These are phyloP conservation scores for Phaenicophaeus curvirostris DNA, from an alignment of 2,797 vertebrate species.

Conservation along the genomic window DNA sequence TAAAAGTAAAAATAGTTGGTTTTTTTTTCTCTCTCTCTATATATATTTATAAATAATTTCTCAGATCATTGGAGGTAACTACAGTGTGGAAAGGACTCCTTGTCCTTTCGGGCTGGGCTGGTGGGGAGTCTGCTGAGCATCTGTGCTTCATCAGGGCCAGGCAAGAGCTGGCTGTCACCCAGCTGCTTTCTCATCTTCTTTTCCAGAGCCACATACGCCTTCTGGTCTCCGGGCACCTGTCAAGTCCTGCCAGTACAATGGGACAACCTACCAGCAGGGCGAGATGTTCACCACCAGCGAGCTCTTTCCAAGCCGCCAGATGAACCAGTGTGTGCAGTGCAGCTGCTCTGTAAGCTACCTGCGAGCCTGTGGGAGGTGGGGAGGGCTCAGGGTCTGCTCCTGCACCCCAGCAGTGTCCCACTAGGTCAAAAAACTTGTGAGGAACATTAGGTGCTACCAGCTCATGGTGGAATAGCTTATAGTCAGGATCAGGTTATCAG, in stretches of 20 bases:
- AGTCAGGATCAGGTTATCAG: accelerated
- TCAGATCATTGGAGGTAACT: accelerated
- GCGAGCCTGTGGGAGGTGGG: accelerated
- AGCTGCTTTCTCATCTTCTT: not conserved
- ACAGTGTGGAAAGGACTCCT: accelerated
- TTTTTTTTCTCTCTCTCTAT: too few relatives aligned
- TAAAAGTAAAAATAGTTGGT: not conserved
- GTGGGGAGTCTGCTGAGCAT: not conserved
- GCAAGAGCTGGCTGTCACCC: not conserved
- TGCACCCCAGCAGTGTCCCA: not conserved
- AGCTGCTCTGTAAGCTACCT: slow-evolving; percentile 88
- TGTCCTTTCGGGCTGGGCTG: not conserved
- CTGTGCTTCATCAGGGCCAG: accelerated
- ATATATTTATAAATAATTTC: not conserved
- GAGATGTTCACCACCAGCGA: slow-evolving; percentile 89
- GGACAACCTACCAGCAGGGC: slow-evolving; percentile 88
- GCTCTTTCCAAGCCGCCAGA: slow-evolving; percentile 87
- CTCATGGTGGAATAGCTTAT: not conserved
- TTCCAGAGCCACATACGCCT: slow-evolving; percentile 83
- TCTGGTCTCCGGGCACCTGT: slow-evolving; percentile 86
- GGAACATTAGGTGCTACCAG: not conserved
- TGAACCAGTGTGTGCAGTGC: slow-evolving; percentile 94
- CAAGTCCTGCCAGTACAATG: slow-evolving; percentile 90
- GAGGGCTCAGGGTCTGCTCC: not conserved
- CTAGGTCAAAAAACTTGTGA: not conserved